Evolutionary conservation across 2,888 invertebrate genomes (phyloP).

Genomic region (Drosophila diplacantha): DNA sequence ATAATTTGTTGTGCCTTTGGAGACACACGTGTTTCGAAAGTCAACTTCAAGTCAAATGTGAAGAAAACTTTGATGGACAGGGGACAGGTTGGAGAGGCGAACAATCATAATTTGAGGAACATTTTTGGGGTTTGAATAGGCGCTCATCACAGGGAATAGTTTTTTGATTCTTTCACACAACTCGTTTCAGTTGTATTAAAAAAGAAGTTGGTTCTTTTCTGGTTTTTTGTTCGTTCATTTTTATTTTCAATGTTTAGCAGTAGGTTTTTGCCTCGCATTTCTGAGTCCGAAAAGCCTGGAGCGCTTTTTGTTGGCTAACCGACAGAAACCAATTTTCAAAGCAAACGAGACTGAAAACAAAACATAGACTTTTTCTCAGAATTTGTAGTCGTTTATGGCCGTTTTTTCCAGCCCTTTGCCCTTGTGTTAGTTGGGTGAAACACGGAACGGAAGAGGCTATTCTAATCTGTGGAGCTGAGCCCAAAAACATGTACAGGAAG

Average conservation of each 20-base stretch:
- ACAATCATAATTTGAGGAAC: slow-evolving; percentile 35
- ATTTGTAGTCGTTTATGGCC: slow-evolving; percentile 3
- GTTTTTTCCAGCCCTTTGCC: slow-evolving; percentile 15
- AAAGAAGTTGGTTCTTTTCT: slow-evolving; percentile 10
- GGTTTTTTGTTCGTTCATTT: slow-evolving; percentile 13
- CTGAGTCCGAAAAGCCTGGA: not conserved
- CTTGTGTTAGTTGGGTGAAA: slow-evolving; percentile 15
- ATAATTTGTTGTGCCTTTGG: slow-evolving; percentile 23
- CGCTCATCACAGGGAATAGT: slow-evolving; percentile 43
- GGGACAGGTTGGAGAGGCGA: slow-evolving; percentile 35
- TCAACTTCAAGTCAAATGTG: slow-evolving; percentile 43
- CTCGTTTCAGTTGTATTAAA: slow-evolving; percentile 14
- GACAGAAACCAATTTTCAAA: slow-evolving; percentile 27
- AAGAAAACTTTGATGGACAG: slow-evolving; percentile 44
- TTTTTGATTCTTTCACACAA: slow-evolving; percentile 39
- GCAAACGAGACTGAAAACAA: slow-evolving; percentile 16
- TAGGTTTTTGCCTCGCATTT: not conserved
- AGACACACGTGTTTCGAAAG: slow-evolving; percentile 59
- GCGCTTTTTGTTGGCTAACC: slow-evolving; percentile 22
- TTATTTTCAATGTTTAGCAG: slow-evolving; percentile 14
- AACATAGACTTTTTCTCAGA: slow-evolving; percentile 14
- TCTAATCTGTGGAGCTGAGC: slow-evolving; percentile 1
- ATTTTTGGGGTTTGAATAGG: slow-evolving; percentile 39
- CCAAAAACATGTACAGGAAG: slow-evolving; percentile 11
- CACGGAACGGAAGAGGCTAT: slow-evolving; percentile 49